phyloP scores from a whole-genome alignment of 2,888 invertebrate genomes.

The Hemicrepidius hirtus region DNA sequence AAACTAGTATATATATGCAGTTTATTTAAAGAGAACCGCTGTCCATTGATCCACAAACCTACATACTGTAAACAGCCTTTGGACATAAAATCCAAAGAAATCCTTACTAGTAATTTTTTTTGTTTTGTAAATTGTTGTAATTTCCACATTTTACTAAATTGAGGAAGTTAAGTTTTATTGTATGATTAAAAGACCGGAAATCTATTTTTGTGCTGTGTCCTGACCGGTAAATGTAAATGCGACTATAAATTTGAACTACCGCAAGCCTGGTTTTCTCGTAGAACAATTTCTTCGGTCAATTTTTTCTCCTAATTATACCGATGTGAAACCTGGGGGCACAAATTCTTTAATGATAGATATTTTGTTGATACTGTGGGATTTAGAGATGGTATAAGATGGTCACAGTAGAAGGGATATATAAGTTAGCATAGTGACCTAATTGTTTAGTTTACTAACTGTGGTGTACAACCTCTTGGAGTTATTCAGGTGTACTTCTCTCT shows the following conservation, averaged over 20 bases:
- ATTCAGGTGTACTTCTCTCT: constrained; percentile 38
- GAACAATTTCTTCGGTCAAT: constrained; percentile 8
- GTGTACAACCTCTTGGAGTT: constrained; percentile 52
- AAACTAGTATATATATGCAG: constrained; percentile 54
- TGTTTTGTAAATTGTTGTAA: too few relatives aligned
- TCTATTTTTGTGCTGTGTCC: not conserved
- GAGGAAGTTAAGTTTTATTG: not conserved
- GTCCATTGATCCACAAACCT: constrained; percentile 56
- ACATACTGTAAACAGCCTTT: constrained; percentile 48
- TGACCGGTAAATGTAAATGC: not conserved
- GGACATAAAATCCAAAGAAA: constrained; percentile 36
- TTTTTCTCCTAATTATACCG: constrained; percentile 42
- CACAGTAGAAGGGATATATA: constrained; percentile 78
- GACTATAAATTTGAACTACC: not conserved
- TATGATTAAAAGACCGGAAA: too few relatives aligned
- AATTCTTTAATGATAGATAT: constrained; percentile 53
- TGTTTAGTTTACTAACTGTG: constrained; percentile 67
- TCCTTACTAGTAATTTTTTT: too few relatives aligned
- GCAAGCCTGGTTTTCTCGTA: not conserved
- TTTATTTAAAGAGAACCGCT: constrained; percentile 55
- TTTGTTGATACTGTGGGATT: constrained; percentile 50
- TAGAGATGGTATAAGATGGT: constrained; percentile 52
- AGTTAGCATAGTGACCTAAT: constrained; percentile 70
- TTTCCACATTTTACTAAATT: not conserved
- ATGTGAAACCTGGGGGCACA: constrained; percentile 42